Base-by-base conservation (phyloP, 2,113 vertebrate species). In the Galbula dea region DNA sequence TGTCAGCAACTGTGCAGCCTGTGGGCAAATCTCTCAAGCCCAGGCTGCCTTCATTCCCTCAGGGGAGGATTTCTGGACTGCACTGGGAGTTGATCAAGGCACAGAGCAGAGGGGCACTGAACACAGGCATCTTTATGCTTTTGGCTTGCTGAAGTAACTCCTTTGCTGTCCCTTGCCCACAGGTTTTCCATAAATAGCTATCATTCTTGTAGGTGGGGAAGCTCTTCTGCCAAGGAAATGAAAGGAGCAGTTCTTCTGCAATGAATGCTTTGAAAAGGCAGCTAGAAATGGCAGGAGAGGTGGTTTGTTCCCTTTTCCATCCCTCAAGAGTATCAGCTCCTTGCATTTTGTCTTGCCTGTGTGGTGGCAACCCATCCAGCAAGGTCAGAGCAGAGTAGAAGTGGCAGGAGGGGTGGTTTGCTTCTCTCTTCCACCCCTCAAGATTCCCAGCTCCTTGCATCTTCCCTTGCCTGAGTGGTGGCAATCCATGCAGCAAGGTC, bases 121-220 rank as follows among this genome's bases (percentile, higher is more conserved):
- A 96, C 57, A 95, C 78, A 93, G n/a, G 22, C 10, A 73, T 23
- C 84, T 86, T 83, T 96, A 76, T 94, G 72, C 43, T 51, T 78
- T 43, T 26, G 22, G 5, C 29, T 48, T 32, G 34, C 85, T 77
- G 59, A 85, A 92, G 75, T 51, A 86, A 23, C 27, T 61, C 55
- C 73, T 84, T 77, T 63, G 48, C 76, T 12, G 15, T 6, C 59
- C 49, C 45, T n/a, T 89, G 43, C 74, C 81, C 84, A 65, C 43
- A 66, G 59, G 27, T 58, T 69, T 85, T 87, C 96, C 93, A 93
- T 52, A 89, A 91, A 95, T 80, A 96, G 72, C 71, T 86, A 55
- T 41, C 65, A 21, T 45, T 51, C 14, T 36, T 37, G 9, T 10
- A 34, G 84, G 36, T 36, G 59, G 63, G 89, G 79, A 87, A 88